A percentile compares a stretch with the other conserved stretches of the same genome.
These are phyloP conservation scores for Coendou prehensilis DNA, from an alignment of 2,797 vertebrate genomes.

Conservation along the genomic window DNA sequence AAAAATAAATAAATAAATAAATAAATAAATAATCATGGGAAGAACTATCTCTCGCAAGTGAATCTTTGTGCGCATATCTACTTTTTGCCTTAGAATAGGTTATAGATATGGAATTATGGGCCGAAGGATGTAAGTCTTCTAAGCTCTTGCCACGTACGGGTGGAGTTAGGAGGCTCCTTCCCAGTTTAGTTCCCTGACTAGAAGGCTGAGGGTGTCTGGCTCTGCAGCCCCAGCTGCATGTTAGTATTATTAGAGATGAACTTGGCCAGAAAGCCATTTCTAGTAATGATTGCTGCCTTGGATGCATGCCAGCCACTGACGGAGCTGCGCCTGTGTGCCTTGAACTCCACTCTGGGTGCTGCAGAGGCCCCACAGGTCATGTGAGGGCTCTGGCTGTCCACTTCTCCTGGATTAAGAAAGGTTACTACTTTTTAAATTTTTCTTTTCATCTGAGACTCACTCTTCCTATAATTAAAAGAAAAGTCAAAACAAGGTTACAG, in stretches of 20 bases:
- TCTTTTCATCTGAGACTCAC: neutral
- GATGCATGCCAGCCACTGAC: neutral
- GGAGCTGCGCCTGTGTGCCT: neutral
- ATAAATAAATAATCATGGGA: neutral
- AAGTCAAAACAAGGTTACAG: neutral
- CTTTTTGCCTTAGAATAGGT: neutral
- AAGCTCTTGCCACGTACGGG: neutral
- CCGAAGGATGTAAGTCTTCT: neutral
- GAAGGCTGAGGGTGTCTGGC: neutral
- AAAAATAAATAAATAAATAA: too few species aligned
- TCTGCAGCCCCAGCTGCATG: neutral
- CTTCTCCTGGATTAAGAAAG: neutral
- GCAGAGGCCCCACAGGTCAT: neutral
- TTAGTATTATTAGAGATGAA: neutral
- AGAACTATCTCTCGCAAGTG: neutral
- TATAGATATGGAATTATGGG: neutral
- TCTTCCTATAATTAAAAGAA: constrained; percentile 24
- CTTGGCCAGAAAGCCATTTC: neutral
- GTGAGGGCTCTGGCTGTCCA: neutral
- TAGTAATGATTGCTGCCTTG: neutral
- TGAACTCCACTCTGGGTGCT: neutral
- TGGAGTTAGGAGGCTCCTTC: neutral
- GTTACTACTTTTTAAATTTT: neutral
- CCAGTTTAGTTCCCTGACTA: neutral
- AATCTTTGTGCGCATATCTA: neutral